A percentile compares a stretch with the other conserved stretches of the same genome.
phyloP scores from a whole-genome alignment of 2,888 invertebrate species.

The Tipula vernalis region DNA sequence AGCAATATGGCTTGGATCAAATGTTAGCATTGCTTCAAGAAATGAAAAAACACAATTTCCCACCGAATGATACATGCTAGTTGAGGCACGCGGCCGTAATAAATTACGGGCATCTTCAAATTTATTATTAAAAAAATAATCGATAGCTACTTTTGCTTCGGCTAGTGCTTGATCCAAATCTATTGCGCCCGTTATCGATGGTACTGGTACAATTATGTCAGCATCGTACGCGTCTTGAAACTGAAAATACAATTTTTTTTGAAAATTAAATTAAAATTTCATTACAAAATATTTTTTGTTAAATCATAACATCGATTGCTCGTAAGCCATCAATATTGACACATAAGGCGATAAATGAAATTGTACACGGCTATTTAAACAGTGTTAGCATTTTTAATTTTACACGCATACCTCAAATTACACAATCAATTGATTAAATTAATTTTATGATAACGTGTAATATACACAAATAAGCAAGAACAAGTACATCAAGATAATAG shows the following conservation, averaged over 20 bases:
- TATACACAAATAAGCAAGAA: no score
- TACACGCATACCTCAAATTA: no score
- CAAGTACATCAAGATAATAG: no score
- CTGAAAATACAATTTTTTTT: neutral
- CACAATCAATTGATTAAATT: no score
- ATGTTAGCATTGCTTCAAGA: conserved; percentile 85
- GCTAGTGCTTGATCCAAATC: conserved; percentile 42
- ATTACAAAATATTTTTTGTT: no score
- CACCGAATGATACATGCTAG: conserved; percentile 84
- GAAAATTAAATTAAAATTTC: no score
- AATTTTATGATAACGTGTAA: no score
- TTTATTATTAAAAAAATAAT: conserved; percentile 85
- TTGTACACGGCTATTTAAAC: no score
- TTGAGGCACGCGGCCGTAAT: conserved; percentile 67
- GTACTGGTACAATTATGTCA: neutral
- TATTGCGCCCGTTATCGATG: conserved; percentile 19
- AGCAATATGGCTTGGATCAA: conserved; percentile 68
- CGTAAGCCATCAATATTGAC: no score
- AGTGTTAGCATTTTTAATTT: no score
- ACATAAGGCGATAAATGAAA: no score
- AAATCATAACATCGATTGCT: no score
- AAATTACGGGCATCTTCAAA: conserved; percentile 67
- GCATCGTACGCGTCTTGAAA: conserved; percentile 4
- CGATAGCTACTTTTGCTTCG: conserved; percentile 69
- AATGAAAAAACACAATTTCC: conserved; percentile 81